A percentile compares a stretch with the other conserved stretches of the same genome.
phyloP scores from a whole-genome alignment of 2,888 invertebrate species.

The Plebejus melissa region DNA sequence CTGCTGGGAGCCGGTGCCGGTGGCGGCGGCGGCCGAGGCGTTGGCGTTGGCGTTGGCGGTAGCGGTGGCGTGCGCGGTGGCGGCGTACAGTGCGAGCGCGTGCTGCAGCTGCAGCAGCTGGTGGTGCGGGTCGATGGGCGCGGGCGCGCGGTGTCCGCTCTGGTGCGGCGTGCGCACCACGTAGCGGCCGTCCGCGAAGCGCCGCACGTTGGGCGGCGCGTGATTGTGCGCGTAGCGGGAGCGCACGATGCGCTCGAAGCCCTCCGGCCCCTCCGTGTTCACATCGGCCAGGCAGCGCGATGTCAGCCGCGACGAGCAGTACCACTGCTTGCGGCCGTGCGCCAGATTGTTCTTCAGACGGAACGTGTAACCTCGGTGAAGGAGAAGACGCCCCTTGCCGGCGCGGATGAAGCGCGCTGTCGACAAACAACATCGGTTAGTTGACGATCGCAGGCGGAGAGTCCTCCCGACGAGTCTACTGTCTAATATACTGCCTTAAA shows the following conservation, averaged over 20 bases:
- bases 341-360: conserved; percentile 73
- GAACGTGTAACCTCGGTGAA: conserved; percentile 73
- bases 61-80: conserved; percentile 68
- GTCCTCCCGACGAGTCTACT: neutral
- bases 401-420: conserved; percentile 73
- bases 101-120: conserved; percentile 73
- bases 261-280: conserved; percentile 73
- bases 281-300: conserved; percentile 73
- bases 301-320: conserved; percentile 71
- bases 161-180: conserved; percentile 74
- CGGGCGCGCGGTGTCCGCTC: conserved; percentile 71
- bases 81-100: conserved; percentile 69
- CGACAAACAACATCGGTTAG: conserved; percentile 40
- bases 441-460: conserved; percentile 9
- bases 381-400: conserved; percentile 67
- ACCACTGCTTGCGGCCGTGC: conserved; percentile 75
- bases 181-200: conserved; percentile 72
- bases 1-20: conserved; percentile 50
- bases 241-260: conserved; percentile 72
- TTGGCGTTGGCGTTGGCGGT: conserved; percentile 57
- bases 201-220: conserved; percentile 72
- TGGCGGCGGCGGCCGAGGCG: conserved; percentile 43
- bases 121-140: conserved; percentile 70
- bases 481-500: neutral
- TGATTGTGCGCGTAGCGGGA: conserved; percentile 73